phyloP scores from a whole-genome alignment of 2,888 invertebrate genomes.

The Yponomeuta evonymella region DNA sequence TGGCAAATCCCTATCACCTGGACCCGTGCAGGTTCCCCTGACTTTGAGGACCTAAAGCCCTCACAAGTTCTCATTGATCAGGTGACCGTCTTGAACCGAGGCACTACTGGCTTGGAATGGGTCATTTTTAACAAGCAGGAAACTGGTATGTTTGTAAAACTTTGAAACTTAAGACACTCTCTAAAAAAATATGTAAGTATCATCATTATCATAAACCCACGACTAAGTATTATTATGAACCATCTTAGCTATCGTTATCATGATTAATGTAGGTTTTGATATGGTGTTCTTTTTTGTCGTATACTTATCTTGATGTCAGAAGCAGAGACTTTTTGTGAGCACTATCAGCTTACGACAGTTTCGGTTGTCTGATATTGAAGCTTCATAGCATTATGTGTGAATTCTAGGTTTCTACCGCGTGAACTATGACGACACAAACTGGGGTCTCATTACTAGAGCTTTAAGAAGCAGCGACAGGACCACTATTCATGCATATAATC shows the following conservation, averaged over 20 bases:
- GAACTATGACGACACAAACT: constrained; percentile 75
- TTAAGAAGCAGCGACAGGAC: constrained; percentile 53
- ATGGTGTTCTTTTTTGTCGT: too few relatives aligned
- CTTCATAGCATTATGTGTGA: background rate
- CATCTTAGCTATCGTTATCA: too few relatives aligned
- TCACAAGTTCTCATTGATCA: constrained; percentile 40
- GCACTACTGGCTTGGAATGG: constrained; percentile 65
- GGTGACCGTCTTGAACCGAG: constrained; percentile 38
- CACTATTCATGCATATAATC: constrained; percentile 77
- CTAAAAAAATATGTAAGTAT: background rate
- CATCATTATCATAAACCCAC: too few relatives aligned
- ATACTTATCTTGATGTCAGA: too few relatives aligned
- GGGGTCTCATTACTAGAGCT: constrained; percentile 71
- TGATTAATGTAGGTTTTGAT: too few relatives aligned
- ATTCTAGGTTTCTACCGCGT: constrained; percentile 77
- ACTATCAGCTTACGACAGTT: too few relatives aligned
- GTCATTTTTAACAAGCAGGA: constrained; percentile 78
- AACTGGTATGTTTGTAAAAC: constrained; percentile 53
- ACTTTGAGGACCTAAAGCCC: constrained; percentile 60
- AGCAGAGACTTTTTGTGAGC: too few relatives aligned
- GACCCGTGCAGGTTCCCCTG: constrained; percentile 50
- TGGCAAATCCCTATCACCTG: constrained; percentile 67
- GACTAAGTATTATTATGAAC: too few relatives aligned
- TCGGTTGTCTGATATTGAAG: too few relatives aligned
- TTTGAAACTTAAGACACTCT: background rate